phyloP scores from a whole-genome alignment of 2,888 invertebrate species.

The Drosophila kanekoi region DNA sequence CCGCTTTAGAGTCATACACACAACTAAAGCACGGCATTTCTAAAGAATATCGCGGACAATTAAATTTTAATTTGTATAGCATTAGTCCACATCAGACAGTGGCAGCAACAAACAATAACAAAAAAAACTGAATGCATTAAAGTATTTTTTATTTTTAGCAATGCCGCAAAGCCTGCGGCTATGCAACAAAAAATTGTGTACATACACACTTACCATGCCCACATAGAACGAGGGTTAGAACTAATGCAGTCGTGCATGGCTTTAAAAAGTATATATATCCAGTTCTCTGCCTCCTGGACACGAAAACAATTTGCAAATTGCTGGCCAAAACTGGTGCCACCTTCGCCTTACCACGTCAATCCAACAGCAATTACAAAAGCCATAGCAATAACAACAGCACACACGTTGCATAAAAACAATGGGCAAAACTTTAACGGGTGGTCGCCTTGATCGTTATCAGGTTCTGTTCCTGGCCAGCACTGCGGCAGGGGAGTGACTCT shows the following conservation, averaged over 20 bases:
- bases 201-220: slow-evolving; percentile 4
- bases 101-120: slow-evolving; percentile 24
- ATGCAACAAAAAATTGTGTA: slow-evolving; percentile 56
- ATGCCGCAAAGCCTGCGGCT: slow-evolving; percentile 54
- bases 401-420: slow-evolving; percentile 68
- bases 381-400: slow-evolving; percentile 28
- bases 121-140: slow-evolving; percentile 42
- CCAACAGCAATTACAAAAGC: slow-evolving; percentile 73
- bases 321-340: slow-evolving; percentile 68
- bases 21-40: slow-evolving; percentile 9
- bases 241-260: slow-evolving; percentile 47
- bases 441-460: slow-evolving; percentile 76
- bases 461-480: slow-evolving; percentile 31
- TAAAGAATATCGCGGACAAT: slow-evolving; percentile 56
- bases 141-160: slow-evolving; percentile 40
- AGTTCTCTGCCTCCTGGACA: slow-evolving; percentile 38
- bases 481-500: slow-evolving; percentile 55
- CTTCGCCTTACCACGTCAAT: slow-evolving; percentile 68
- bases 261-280: slow-evolving; percentile 43
- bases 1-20: slow-evolving; percentile 36
- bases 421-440: slow-evolving; percentile 74
- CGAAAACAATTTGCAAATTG: slow-evolving; percentile 80
- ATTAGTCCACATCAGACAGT: slow-evolving; percentile 35
- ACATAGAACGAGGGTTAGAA: slow-evolving; percentile 12
- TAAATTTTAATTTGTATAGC: slow-evolving; percentile 74